Evolutionary conservation across 2,888 invertebrate species (phyloP), one percentile per base, ranked within the genome.

Genomic region (Thysanoteuthis rhombus): DNA sequence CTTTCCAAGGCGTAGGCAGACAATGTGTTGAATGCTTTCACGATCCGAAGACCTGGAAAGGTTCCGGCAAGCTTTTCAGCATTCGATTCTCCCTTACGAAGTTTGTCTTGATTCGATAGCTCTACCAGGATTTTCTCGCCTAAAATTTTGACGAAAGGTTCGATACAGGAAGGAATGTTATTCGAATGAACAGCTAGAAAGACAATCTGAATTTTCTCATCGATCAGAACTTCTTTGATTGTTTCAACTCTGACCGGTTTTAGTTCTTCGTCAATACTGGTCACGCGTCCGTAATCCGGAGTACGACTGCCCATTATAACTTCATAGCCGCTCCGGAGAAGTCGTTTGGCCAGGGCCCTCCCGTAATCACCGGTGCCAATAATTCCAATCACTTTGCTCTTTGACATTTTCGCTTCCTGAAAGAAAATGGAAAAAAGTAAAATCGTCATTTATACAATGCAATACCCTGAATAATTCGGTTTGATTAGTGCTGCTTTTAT

Each of bases 1-100:
- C 95, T 95, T 92, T 96, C 96, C 95, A 96, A 95, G 10, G 95
- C 94, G 93, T 95, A 96, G 8, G 96, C 95, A 5, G 96, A 96
- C n/a, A 96, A 94, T 19, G 95, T 95, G 94, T 96, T 96, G 94
- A 96, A 96, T 0, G 95, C 96, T 93, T 96, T 96, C 12, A 96
- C 96, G 89, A 96, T 94, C 6, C 93, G 93, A 16, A 96, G 95
- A 2, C 94, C 89, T 6, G 95, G 95, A 19, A 96, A 91, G 6
- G 95, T 92, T 25, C 94, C 93, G 92, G 95, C 94, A 28, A 96
- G 94, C 93, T 95, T 95, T 93, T 96, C 96, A 0, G 96, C 96
- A 93, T 96, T 96, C 5, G 96, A 96, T 25, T 94, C 92, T 5
- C 93, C 91, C 28, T 94, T 94, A 90, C 94, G 94, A 1, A 94